Conservation (phyloP, 2,113 vertebrate species). For the Cochlearius cochlearius region DNA sequence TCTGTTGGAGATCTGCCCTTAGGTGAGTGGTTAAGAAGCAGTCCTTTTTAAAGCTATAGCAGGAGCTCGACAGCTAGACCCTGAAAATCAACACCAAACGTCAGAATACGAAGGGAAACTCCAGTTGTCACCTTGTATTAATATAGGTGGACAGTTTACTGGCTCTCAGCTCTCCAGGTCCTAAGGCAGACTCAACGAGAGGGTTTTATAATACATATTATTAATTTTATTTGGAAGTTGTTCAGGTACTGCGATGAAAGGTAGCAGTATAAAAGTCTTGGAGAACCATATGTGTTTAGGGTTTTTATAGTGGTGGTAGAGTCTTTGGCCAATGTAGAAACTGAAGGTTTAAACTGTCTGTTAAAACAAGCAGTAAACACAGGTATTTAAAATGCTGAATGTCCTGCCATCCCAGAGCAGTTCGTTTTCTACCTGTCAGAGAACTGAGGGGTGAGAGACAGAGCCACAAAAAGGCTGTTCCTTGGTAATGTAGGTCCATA, state of each 20-base stretch:
- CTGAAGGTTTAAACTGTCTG: not conserved
- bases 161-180: not conserved
- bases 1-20: not conserved
- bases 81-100: not conserved
- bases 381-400: not conserved
- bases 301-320: not conserved
- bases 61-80: not conserved
- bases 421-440: not conserved
- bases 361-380: not conserved
- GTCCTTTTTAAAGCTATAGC: not conserved
- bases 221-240: not conserved
- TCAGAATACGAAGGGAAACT: not conserved
- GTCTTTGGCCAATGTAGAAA: not conserved
- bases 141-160: not conserved
- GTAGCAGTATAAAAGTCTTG: not conserved
- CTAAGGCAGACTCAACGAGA: not conserved
- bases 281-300: not conserved
- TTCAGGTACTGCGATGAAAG: not conserved
- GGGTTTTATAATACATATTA: not conserved
- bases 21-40: not conserved
- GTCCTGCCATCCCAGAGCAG: not conserved
- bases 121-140: not conserved
- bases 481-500: not conserved
- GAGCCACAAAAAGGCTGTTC: not conserved
- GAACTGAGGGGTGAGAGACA: not conserved